Evolutionary conservation across 2,113 vertebrate genomes (phyloP).

Genomic region (Larimichthys crocea): DNA sequence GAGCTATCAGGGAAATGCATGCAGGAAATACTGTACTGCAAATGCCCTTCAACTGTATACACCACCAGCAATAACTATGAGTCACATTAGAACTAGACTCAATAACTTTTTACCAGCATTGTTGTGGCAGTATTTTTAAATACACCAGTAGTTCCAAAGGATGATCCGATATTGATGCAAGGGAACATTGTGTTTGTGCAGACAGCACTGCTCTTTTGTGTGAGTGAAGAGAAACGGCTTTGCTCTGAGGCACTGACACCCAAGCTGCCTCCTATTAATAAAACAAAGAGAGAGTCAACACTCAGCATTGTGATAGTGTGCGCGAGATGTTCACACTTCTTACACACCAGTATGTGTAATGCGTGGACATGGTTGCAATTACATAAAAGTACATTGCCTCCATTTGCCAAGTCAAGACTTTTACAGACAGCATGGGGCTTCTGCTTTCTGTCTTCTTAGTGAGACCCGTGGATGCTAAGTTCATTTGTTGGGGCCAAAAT

Average conservation of each 20-base stretch:
- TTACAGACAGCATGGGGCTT: not conserved
- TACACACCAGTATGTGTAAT: not conserved
- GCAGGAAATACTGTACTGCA: not conserved
- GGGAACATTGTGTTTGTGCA: not conserved
- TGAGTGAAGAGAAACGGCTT: not conserved
- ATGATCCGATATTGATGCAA: not conserved
- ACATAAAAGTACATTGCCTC: not conserved
- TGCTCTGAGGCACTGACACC: not conserved
- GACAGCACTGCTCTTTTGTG: not conserved
- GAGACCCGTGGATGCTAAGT: not conserved
- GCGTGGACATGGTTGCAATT: not conserved
- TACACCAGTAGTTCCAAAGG: not conserved
- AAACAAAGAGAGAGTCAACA: not conserved
- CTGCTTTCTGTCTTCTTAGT: not conserved
- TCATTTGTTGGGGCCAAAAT: not conserved
- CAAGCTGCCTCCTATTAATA: slow-evolving; percentile 10
- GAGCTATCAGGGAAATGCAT: not conserved
- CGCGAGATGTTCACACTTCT: not conserved
- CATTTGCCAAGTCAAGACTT: not conserved
- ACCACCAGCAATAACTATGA: not conserved
- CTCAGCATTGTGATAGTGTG: not conserved
- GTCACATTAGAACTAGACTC: not conserved
- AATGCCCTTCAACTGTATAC: not conserved
- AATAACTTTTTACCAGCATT: not conserved
- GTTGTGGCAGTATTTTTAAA: not conserved